A percentile compares a stretch with the other conserved stretches of the same genome.
Evolutionary conservation across 2,888 invertebrate species (phyloP).

Genomic region (Eledone cirrhosa): DNA sequence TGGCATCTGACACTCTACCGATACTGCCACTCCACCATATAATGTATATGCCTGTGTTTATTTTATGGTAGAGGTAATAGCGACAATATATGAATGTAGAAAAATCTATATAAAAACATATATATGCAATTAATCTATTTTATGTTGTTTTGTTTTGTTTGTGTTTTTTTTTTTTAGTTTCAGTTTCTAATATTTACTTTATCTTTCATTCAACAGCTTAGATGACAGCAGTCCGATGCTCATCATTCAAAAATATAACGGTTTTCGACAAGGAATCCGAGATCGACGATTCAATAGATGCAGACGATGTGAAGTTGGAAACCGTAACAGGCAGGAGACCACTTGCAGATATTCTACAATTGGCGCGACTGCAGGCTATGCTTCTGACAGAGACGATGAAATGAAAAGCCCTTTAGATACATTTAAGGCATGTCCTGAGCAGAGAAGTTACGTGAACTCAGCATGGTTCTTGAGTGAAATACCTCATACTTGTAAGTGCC

Average conservation of each 20-base stretch:
- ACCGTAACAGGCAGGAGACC: background rate
- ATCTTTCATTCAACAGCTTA: background rate
- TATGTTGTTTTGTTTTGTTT: too few species aligned
- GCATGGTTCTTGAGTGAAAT: too few species aligned
- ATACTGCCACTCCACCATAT: too few species aligned
- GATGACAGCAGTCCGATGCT: constrained; percentile 1
- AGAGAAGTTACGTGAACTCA: too few species aligned
- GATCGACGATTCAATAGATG: background rate
- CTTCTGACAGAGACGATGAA: background rate
- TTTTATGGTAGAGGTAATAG: too few species aligned
- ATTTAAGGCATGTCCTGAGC: too few species aligned
- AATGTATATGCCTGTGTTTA: too few species aligned
- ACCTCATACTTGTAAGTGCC: too few species aligned
- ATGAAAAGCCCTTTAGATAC: background rate
- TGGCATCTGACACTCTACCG: too few species aligned
- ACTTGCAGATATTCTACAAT: background rate
- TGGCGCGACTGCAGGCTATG: background rate
- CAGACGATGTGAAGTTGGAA: background rate
- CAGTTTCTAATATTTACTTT: background rate
- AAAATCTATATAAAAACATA: too few species aligned
- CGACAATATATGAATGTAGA: too few species aligned
- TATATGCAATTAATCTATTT: too few species aligned
- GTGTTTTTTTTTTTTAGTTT: background rate
- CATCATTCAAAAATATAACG: constrained; percentile 1
- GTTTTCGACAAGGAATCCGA: background rate